phyloP scores from a whole-genome alignment of 1,140 invertebrate genomes.

The Stenopsyche tienmushanensis region DNA sequence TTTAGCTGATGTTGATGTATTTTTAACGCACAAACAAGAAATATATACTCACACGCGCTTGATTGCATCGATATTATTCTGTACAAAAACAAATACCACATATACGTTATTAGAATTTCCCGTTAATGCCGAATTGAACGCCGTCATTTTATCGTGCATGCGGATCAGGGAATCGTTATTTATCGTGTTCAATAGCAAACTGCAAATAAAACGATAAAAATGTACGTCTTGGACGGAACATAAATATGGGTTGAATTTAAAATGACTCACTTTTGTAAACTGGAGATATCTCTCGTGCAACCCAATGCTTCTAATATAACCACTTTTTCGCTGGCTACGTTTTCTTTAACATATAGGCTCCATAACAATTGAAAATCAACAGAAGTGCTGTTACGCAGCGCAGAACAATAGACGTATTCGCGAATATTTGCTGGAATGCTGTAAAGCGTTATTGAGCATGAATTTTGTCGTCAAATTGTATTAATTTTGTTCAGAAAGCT shows the following conservation, averaged over 20 bases:
- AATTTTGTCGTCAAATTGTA: not conserved
- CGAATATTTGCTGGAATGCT: constrained; percentile 60
- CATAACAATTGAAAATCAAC: constrained; percentile 56
- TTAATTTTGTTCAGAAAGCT: not conserved
- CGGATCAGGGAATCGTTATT: constrained; percentile 17
- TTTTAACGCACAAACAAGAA: too few species aligned
- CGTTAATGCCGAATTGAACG: constrained; percentile 25
- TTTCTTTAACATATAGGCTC: constrained; percentile 51
- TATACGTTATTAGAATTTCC: constrained; percentile 26
- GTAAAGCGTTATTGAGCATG: not conserved
- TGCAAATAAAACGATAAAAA: too few species aligned
- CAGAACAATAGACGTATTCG: constrained; percentile 62
- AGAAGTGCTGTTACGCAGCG: constrained; percentile 51
- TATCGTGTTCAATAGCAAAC: constrained; percentile 20
- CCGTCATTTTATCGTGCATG: constrained; percentile 22
- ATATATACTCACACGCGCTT: constrained; percentile 47
- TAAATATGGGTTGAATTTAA: too few species aligned
- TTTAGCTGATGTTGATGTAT: too few species aligned
- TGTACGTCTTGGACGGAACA: too few species aligned
- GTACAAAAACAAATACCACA: constrained; percentile 46
- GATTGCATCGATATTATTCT: constrained; percentile 44
- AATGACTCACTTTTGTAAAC: too few species aligned
- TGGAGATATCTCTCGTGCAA: too few species aligned
- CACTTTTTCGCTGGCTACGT: constrained; percentile 55
- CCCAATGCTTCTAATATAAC: constrained; percentile 55